Percentiles rank a stretch among this genome's conserved stretches.
Conservation (phyloP, 1,140 invertebrate species). For the Hesperophylax magnus region DNA sequence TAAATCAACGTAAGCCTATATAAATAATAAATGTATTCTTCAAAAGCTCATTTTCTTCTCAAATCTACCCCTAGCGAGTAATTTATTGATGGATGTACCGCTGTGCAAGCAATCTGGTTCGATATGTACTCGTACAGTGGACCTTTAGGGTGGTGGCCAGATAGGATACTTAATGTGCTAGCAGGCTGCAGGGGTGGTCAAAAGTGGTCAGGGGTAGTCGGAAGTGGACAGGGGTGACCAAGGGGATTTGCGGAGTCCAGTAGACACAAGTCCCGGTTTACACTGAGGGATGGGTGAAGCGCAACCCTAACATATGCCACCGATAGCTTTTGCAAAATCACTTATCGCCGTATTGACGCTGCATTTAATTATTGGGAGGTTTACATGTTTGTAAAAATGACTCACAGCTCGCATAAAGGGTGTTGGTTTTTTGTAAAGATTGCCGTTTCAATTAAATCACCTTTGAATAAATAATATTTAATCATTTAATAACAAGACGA, state of each 20-base stretch:
- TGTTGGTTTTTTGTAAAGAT: too few species aligned
- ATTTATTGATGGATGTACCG: constrained; percentile 2
- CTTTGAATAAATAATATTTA: too few species aligned
- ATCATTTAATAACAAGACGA: too few species aligned
- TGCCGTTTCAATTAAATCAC: too few species aligned
- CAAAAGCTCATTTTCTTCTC: too few species aligned
- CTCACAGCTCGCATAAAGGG: too few species aligned
- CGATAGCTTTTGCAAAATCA: not conserved
- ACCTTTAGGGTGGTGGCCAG: not conserved
- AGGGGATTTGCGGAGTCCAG: constrained; percentile 4
- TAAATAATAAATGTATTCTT: not conserved
- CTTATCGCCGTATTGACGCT: too few species aligned
- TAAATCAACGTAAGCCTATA: not conserved
- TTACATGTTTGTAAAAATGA: not conserved
- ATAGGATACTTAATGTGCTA: constrained; percentile 9
- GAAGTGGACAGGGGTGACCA: not conserved
- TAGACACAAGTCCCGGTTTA: not conserved
- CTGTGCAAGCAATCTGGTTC: constrained; percentile 22
- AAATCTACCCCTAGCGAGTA: not conserved
- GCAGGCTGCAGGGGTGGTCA: not conserved
- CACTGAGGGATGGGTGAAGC: not conserved
- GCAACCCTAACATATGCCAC: not conserved
- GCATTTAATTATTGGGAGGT: not conserved
- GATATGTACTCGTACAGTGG: not conserved
- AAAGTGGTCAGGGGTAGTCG: not conserved